phyloP scores from a whole-genome alignment of 2,888 invertebrate species.

The Megamerina dolium region DNA sequence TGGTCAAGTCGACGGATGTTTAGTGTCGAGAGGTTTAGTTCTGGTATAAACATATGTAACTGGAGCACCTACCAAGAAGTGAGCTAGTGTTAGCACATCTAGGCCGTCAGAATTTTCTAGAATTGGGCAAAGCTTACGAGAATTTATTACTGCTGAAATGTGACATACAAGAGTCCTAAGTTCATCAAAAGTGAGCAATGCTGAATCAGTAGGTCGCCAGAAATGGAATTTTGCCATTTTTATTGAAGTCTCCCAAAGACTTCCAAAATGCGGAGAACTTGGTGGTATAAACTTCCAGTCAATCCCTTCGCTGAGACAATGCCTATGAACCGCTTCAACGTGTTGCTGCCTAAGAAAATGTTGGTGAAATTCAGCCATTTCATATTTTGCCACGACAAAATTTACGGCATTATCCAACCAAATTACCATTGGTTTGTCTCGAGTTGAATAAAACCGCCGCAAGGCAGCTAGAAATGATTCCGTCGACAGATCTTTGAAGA shows the following conservation, averaged over 20 bases:
- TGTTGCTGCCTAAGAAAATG: no score
- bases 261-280: constrained; percentile 11
- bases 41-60: background rate
- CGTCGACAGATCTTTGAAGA: no score
- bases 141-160: constrained; percentile 22
- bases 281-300: no score
- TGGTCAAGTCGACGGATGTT: constrained; percentile 9
- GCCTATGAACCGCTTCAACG: background rate
- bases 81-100: constrained; percentile 10
- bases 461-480: no score
- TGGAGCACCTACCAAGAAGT: background rate
- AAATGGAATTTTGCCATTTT: constrained; percentile 13
- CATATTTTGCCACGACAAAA: constrained; percentile 13
- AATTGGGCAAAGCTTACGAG: constrained; percentile 19
- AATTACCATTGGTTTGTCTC: no score
- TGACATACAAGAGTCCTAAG: constrained; percentile 15
- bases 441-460: no score
- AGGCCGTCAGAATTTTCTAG: constrained; percentile 21
- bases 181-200: no score
- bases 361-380: constrained; percentile 12
- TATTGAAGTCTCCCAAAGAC: constrained; percentile 13
- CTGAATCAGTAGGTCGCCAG: constrained; percentile 1
- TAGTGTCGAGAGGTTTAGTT: constrained; percentile 10
- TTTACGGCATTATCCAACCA: constrained; percentile 17
- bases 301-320: no score